Evolutionary conservation across 1,140 invertebrate genomes (phyloP), one percentile per base, ranked within the genome.

Genomic region (Scaptomyza graminum): DNA sequence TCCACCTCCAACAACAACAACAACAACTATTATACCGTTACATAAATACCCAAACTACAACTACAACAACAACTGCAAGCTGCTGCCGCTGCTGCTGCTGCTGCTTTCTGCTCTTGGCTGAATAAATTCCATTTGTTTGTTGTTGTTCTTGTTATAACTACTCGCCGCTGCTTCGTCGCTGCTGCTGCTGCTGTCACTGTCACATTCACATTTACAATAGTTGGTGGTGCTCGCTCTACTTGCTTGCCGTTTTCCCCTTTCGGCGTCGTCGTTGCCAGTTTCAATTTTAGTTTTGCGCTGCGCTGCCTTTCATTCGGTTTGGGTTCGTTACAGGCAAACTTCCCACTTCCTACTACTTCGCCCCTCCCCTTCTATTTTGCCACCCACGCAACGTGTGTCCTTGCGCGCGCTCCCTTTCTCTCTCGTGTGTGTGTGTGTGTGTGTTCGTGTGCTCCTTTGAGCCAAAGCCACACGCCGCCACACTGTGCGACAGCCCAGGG

Each of bases 261-360:
- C 22, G 34, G 51, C 60, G 11, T 70, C 60, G 11, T 70, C 67
- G 61, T 84, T 84, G 81, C 73, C 82, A 85, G 81, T 84, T 85
- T 88, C 83, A 81, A 85, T 85, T 85, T 85, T 85, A 87, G 82
- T 85, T 85, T 88, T 88, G 83, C 78, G 37, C 37, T 41, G 37
- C 74, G 60, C 70, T 80, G 68, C 59, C 76, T 76, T 74, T 64
- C 69, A 61, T 56, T 60, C 76, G 51, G 47, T 66, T 69, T 61
- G 69, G 54, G 61, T 83, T 70, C 63, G 31, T 62, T 62, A 47
- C 74, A 28, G 46, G 43, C 66, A 60, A 52, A 9, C 70, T 74
- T 60, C 43, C 70, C 22, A 67, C 68, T 76, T 41, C 71, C 11
- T 4, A 39, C 43, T 5, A 2, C 7, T 6, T 31, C 54, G 41